phyloP scores from a whole-genome alignment of 2,113 vertebrate genomes.

The Condylura cristata region DNA sequence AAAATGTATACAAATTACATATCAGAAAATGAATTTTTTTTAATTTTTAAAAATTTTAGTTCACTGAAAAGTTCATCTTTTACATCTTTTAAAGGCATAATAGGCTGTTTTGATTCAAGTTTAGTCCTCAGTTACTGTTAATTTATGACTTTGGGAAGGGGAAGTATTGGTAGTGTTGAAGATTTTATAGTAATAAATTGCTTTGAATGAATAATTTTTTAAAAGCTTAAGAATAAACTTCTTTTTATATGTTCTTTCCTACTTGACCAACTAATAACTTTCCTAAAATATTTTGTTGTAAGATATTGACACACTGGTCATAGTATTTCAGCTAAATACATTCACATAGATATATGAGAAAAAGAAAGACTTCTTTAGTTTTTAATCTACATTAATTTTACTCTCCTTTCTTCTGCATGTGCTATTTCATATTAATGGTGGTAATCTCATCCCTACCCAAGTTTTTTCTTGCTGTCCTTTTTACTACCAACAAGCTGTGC shows the following conservation, averaged over 20 bases:
- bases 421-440: not conserved
- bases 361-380: not conserved
- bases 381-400: constrained; percentile 23
- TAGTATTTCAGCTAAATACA: constrained; percentile 21
- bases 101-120: not conserved
- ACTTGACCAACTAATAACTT: constrained; percentile 15
- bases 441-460: not conserved
- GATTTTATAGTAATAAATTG: not conserved
- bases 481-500: not conserved
- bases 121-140: not conserved
- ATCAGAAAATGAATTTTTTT: no score
- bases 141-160: not conserved
- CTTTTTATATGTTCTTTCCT: not conserved
- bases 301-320: not conserved
- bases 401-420: not conserved
- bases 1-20: no score
- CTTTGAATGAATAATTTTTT: not conserved
- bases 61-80: not conserved
- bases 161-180: not conserved
- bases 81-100: constrained; percentile 29
- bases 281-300: constrained; percentile 17
- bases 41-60: not conserved
- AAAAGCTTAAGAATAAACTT: not conserved
- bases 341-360: not conserved
- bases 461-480: constrained; percentile 7